Base-by-base conservation (phyloP, 2,888 invertebrate species). In the Thymelicus lineola region DNA sequence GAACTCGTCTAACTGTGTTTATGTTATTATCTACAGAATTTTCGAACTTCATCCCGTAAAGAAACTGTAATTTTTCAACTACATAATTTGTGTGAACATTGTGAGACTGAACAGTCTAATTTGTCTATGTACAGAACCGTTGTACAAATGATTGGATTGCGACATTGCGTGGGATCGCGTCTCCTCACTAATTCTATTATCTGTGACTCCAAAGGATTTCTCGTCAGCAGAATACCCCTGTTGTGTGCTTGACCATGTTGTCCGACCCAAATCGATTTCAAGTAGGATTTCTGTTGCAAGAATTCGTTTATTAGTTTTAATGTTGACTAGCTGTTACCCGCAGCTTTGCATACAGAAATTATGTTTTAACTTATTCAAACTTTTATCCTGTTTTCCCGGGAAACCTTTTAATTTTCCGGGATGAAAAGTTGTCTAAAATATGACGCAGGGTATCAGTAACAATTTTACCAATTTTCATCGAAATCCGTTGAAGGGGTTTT, bases 171-270 rank as follows among this genome's bases (percentile, higher is more conserved):
- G 87, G 83, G 88, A 87, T 75, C 71, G 72, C 75, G 76, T 67
- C 60, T 78, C 78, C 75, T 75, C 80, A 77, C 82, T 86, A 84
- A 87, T 87, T 88, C 86, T 84, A 88, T 87, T 88, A 86, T 87
- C 82, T 80, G 77, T 75, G 63, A 6, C 46, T 68, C 55, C 55
- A 62, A 78, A 80, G 78, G 80, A 79, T 86, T 85, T 83, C 83
- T 80, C 80, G 76, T 53, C 77, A 72, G 61, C 61, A 62, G 55
- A 55, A 61, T 64, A 36, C 35, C 61, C 46, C 55, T 53, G 46
- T 20, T 62, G 45, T 55, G 67, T n/a, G 67, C 15, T 15, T 62
- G 6, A 15, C 61, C 67, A 68, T 62, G 12, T 20, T 12, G 5
- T 55, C 53, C 67, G 67, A 61, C 67, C 38, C 17, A 20, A 50